Percentiles rank a stretch among this genome's conserved stretches.
These are phyloP conservation scores for Macrotrachela quadricornifera DNA, from an alignment of 1,140 invertebrate species.

Conservation along the genomic window DNA sequence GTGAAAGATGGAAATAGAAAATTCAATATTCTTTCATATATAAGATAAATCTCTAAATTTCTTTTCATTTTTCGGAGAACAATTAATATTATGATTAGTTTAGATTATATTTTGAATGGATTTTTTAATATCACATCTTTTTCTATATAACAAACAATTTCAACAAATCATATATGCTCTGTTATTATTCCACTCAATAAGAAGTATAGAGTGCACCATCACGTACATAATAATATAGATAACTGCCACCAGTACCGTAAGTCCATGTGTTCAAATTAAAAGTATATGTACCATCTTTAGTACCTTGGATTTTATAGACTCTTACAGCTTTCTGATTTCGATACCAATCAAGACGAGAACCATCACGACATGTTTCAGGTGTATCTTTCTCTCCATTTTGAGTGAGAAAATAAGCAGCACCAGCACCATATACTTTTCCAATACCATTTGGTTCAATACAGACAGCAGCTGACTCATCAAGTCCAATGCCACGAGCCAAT, in stretches of 20 bases:
- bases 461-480: conserved; percentile 6
- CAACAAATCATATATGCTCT: no score
- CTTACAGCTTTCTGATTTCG: not conserved
- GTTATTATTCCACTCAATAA: no score
- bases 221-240: not conserved
- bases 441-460: conserved; percentile 6
- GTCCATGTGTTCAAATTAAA: conserved; percentile 4
- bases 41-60: no score
- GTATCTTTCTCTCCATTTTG: not conserved
- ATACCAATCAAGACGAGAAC: conserved; percentile 1
- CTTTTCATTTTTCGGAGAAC: no score
- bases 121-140: no score
- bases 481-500: conserved; percentile 3
- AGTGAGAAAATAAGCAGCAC: not conserved
- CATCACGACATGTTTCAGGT: not conserved
- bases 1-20: no score
- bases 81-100: no score
- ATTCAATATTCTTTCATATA: no score
- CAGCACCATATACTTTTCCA: not conserved
- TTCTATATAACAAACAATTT: no score
- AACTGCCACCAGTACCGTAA: not conserved
- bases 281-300: not conserved
- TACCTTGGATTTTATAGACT: conserved; percentile 4
- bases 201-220: no score
- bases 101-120: no score